Conservation (phyloP, 2,888 invertebrate species). For the Dryocosmus kuriphilus region DNA sequence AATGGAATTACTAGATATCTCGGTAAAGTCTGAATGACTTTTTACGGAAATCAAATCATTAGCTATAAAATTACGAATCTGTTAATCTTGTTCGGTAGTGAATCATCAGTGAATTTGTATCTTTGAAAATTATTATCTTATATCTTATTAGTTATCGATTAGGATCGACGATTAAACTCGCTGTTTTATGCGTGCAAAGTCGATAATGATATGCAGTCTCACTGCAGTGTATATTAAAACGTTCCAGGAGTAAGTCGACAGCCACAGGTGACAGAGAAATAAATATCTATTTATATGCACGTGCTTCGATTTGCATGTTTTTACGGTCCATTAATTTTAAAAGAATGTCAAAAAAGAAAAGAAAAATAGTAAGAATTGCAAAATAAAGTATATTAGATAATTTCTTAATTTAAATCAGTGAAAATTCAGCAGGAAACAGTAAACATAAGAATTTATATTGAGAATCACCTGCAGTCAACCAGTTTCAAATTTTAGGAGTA, state of each 20-base stretch:
- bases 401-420: neutral
- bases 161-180: slow-evolving; percentile 16
- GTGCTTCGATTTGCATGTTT: neutral
- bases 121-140: neutral
- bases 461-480: too few relatives aligned
- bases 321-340: neutral
- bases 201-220: too few relatives aligned
- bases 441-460: too few relatives aligned
- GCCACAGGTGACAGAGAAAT: neutral
- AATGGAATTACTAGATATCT: too few relatives aligned
- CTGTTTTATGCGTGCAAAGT: slow-evolving; percentile 22
- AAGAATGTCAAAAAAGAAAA: neutral
- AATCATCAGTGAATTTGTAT: neutral
- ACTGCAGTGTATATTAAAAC: neutral
- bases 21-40: too few relatives aligned
- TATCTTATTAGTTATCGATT: neutral
- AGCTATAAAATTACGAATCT: neutral
- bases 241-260: neutral
- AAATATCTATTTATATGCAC: slow-evolving; percentile 17
- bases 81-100: neutral
- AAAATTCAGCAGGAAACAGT: neutral
- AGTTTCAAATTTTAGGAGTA: too few relatives aligned
- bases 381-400: neutral
- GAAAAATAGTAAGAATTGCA: neutral
- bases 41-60: too few relatives aligned